Evolutionary conservation across 35 echinoderm and acorn worm species (phyloP).

Genomic region (Heliocidaris tuberculata): DNA sequence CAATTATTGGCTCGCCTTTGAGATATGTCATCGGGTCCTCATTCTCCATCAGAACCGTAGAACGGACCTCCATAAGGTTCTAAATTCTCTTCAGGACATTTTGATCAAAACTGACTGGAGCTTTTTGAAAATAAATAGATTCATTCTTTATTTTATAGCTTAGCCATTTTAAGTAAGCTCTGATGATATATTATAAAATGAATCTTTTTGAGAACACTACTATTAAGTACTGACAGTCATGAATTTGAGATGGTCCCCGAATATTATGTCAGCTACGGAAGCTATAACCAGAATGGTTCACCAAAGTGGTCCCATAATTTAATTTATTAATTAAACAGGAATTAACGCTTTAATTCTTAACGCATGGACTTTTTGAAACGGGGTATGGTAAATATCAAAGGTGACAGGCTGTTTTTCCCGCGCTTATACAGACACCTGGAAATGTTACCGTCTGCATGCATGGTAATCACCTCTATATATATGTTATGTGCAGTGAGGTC

Average conservation of each 20-base stretch:
- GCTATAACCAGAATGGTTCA: not conserved
- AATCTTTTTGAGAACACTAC: no score
- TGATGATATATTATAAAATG: no score
- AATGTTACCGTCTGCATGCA: not conserved
- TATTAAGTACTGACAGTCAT: no score
- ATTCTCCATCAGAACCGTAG: not conserved
- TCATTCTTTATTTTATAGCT: not conserved
- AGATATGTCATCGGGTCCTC: not conserved
- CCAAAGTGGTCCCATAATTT: not conserved
- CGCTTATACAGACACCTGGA: not conserved
- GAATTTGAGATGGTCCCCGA: no score
- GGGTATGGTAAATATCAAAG: not conserved
- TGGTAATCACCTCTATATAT: not conserved
- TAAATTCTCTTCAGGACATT: not conserved
- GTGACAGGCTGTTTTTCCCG: not conserved
- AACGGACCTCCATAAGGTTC: not conserved
- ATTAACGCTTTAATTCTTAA: not conserved
- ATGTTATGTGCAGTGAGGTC: no score
- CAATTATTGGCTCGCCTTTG: not conserved
- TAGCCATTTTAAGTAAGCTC: not conserved
- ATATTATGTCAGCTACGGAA: not conserved
- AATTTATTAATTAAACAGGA: not conserved
- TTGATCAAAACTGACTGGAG: not conserved
- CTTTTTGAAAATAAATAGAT: not conserved
- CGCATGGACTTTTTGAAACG: not conserved